Conservation (phyloP, 2,888 invertebrate species). For the Phytoseiulus persimilis region DNA sequence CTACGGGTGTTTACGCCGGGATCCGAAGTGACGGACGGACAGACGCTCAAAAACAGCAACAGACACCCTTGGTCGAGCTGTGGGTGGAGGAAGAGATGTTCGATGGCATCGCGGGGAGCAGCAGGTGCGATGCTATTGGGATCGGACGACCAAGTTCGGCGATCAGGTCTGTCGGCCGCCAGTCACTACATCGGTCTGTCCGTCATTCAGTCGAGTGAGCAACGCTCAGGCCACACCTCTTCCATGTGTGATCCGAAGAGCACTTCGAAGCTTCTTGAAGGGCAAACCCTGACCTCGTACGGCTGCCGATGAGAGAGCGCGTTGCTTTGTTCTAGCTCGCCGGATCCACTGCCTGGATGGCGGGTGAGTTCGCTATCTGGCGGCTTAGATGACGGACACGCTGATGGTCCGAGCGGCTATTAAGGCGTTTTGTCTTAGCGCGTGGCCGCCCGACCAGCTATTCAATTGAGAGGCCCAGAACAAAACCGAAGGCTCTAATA, state of each 20-base stretch:
- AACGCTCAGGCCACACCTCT: background rate
- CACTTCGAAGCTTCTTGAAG: background rate
- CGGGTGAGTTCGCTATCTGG: background rate
- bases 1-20: background rate
- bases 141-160: background rate
- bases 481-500: background rate
- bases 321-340: background rate
- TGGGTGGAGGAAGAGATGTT: background rate
- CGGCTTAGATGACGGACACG: background rate
- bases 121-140: background rate
- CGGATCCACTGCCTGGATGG: background rate
- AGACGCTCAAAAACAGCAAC: background rate
- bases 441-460: background rate
- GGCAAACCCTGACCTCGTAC: background rate
- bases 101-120: background rate
- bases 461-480: slow-evolving; percentile 5
- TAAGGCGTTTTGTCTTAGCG: background rate
- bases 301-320: background rate
- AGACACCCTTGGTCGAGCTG: background rate
- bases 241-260: background rate
- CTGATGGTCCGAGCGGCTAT: background rate
- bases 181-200: background rate
- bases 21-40: background rate
- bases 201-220: background rate
- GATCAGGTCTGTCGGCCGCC: background rate